These are phyloP conservation scores for Hapalemur alaotrensis DNA, from an alignment of 2,797 vertebrate species.

Conservation along the genomic window DNA sequence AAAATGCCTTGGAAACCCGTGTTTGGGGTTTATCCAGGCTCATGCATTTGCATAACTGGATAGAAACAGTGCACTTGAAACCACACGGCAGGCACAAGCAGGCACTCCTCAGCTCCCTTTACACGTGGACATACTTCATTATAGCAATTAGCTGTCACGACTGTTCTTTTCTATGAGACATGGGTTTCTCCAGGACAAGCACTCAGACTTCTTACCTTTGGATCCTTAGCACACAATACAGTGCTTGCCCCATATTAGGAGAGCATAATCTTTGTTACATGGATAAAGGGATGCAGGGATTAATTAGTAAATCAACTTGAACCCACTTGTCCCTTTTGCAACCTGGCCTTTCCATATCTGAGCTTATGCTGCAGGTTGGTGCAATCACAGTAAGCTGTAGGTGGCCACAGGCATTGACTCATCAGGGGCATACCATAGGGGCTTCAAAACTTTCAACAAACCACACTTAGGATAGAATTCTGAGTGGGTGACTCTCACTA, in stretches of 20 bases:
- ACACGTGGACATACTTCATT: background rate
- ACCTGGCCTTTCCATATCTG: background rate
- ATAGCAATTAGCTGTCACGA: background rate
- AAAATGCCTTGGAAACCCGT: constrained; percentile 30
- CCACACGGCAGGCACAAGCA: background rate
- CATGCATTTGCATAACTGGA: background rate
- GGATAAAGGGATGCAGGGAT: background rate
- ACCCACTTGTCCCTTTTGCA: background rate
- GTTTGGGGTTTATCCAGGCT: background rate
- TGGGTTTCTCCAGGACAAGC: background rate
- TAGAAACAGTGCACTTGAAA: background rate
- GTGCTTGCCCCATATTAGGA: background rate
- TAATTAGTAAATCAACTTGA: background rate
- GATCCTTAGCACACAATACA: background rate
- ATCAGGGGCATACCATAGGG: background rate
- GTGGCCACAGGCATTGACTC: background rate
- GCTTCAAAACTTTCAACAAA: constrained; percentile 54
- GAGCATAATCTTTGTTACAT: background rate
- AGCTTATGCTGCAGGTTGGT: background rate
- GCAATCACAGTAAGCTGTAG: background rate
- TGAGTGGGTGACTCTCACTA: background rate
- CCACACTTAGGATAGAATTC: constrained; percentile 40
- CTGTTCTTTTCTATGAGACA: background rate
- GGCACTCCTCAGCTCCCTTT: background rate
- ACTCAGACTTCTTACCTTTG: background rate